phyloP scores from a whole-genome alignment of 2,113 vertebrate genomes.

The Accipiter cooperii region DNA sequence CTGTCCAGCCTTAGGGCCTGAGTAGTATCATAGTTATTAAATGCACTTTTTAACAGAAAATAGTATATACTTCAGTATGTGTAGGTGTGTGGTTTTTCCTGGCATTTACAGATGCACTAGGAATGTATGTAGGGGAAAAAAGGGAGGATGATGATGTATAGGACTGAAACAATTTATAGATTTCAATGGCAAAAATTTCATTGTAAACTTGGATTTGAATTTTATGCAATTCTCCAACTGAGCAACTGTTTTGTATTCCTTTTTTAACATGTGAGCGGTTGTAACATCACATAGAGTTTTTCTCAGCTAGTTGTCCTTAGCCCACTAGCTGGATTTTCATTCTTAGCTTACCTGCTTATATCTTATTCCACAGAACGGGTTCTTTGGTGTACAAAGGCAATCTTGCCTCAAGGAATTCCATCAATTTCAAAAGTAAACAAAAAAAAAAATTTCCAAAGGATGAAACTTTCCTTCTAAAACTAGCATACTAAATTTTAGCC shows the following conservation, averaged over 20 bases:
- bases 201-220: not conserved
- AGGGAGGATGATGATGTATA: fast-evolving
- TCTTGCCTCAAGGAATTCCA: not conserved
- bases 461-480: not conserved
- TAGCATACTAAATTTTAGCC: too few relatives aligned
- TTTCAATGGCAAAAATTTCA: not conserved
- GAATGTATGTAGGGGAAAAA: too few relatives aligned
- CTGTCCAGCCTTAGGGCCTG: not conserved
- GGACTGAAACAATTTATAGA: not conserved
- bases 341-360: not conserved
- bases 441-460: not conserved
- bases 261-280: not conserved
- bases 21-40: not conserved
- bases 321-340: not conserved
- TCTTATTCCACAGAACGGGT: not conserved
- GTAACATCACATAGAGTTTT: fast-evolving
- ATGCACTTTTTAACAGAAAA: not conserved
- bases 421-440: not conserved
- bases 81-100: too few relatives aligned
- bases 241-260: not conserved
- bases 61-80: not conserved
- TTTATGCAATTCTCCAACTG: not conserved
- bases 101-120: not conserved
- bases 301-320: not conserved
- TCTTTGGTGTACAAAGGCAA: not conserved